Conservation (phyloP, 1,140 invertebrate species). For the Apis florea region DNA sequence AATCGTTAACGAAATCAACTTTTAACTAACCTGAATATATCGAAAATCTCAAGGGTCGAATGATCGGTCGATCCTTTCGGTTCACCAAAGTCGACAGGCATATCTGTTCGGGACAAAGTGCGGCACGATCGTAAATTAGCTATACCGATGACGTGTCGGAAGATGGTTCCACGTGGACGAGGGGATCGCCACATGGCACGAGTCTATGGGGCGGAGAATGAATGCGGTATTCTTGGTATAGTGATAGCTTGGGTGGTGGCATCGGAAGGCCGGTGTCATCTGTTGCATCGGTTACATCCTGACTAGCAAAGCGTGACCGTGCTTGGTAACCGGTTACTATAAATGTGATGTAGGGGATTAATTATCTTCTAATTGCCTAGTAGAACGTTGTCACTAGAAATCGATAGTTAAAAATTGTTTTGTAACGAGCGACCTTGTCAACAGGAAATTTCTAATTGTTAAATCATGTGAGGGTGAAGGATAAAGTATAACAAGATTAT, state of each 20-base stretch:
- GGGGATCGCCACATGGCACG: slow-evolving; percentile 74
- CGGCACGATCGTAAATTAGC: slow-evolving; percentile 68
- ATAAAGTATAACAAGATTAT: too few relatives aligned
- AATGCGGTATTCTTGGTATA: slow-evolving; percentile 63
- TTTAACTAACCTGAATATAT: background rate
- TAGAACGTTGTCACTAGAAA: background rate
- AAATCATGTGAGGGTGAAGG: too few relatives aligned
- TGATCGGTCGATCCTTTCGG: background rate
- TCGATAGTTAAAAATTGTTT: slow-evolving; percentile 16
- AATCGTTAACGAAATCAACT: background rate
- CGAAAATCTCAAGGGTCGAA: background rate
- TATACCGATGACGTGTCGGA: slow-evolving; percentile 71
- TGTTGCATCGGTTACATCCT: slow-evolving; percentile 77
- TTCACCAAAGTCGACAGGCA: background rate
- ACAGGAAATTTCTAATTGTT: background rate
- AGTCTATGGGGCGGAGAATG: slow-evolving; percentile 57
- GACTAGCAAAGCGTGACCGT: slow-evolving; percentile 66
- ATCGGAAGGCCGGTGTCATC: slow-evolving; percentile 75
- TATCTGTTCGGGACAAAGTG: background rate
- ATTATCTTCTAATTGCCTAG: slow-evolving; percentile 69
- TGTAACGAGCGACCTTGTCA: background rate
- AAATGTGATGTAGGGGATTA: slow-evolving; percentile 63
- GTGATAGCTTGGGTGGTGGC: slow-evolving; percentile 62
- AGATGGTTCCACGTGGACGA: slow-evolving; percentile 63
- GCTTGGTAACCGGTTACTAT: slow-evolving; percentile 62